Base-by-base conservation (phyloP, 2,113 vertebrate species). In the Elephas maximus region DNA sequence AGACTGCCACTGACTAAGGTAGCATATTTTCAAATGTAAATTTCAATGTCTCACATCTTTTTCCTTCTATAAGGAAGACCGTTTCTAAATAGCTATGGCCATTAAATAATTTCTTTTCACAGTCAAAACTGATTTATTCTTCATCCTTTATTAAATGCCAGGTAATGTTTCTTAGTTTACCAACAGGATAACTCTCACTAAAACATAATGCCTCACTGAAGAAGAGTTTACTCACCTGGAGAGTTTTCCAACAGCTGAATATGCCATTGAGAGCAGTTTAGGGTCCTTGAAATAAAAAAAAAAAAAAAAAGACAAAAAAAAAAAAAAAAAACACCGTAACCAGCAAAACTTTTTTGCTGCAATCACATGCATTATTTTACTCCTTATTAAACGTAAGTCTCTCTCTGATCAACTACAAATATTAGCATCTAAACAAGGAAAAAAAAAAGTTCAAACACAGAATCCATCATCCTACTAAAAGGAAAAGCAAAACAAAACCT, bases 161-260 rank as follows among this genome's bases (percentile, higher is more conserved):
- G 53, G 37, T 28, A 88, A 71, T 63, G 91, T 85, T 96, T 88
- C 90, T 97, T 77, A 94, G 62, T 89, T 90, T 96, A 87, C 60
- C 93, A 97, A 94, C 48, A 97, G 18, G 45, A 0, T 93, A 90
- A 41, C 71, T 94, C 80, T 96, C 97, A 93, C 57, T 97, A 84
- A 98, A 97, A 96, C 24, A 41, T 11, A 74, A 41, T 37, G 33
- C 33, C 84, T 96, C 96, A 91, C 53, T 97, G 81, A 97, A 97
- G 96, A 94, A 89, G 0, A 26, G 26, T 98, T 98, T 95, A 96
- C 96, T 98, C 99, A 99, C 99, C 99, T 99, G 94, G 99, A 99
- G 37, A 99, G 99, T 95, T 99, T 99, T 97, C 99, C 99, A 97
- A 99, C 99, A 53, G 99, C 99, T 96, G 99, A 99, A 98, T 99